These are phyloP conservation scores for Apodemia duryi DNA, from an alignment of 2,888 invertebrate species.

Conservation along the genomic window DNA sequence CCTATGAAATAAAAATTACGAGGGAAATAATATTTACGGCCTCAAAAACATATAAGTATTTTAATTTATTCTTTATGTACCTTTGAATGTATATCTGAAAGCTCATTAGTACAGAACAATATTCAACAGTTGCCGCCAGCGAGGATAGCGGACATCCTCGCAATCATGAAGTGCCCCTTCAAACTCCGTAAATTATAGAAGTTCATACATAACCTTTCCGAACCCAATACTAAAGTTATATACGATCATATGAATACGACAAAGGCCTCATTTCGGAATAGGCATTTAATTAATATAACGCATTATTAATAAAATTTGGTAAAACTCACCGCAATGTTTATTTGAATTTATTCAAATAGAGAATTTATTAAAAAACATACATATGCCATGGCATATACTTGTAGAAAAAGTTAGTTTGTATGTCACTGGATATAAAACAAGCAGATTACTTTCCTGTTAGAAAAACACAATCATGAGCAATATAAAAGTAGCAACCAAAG, in stretches of 20 bases:
- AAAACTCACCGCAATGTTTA: too few species aligned
- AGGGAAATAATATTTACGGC: neutral
- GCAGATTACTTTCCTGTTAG: too few species aligned
- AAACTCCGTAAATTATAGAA: conserved; percentile 55
- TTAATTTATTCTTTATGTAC: conserved; percentile 5
- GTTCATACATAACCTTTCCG: conserved; percentile 32
- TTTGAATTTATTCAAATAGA: too few species aligned
- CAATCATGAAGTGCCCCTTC: conserved; percentile 48
- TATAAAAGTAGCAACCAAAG: too few species aligned
- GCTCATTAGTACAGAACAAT: conserved; percentile 56
- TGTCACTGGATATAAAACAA: too few species aligned
- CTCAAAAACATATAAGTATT: neutral
- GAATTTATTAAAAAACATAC: too few species aligned
- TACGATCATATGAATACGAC: conserved; percentile 23
- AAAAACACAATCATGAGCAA: too few species aligned
- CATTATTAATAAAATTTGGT: conserved; percentile 15
- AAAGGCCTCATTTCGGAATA: conserved; percentile 26
- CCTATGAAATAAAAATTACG: too few species aligned
- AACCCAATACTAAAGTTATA: conserved; percentile 28
- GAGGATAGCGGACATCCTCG: conserved; percentile 54
- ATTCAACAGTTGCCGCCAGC: conserved; percentile 54
- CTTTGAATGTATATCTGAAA: conserved; percentile 6
- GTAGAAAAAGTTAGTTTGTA: too few species aligned
- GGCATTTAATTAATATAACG: conserved; percentile 24
- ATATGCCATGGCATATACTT: too few species aligned